Evolutionary conservation across 92 coral and sea anemone species (phyloP), one percentile per base, ranked within the genome.

Genomic region (Zoanthus gigantus): DNA sequence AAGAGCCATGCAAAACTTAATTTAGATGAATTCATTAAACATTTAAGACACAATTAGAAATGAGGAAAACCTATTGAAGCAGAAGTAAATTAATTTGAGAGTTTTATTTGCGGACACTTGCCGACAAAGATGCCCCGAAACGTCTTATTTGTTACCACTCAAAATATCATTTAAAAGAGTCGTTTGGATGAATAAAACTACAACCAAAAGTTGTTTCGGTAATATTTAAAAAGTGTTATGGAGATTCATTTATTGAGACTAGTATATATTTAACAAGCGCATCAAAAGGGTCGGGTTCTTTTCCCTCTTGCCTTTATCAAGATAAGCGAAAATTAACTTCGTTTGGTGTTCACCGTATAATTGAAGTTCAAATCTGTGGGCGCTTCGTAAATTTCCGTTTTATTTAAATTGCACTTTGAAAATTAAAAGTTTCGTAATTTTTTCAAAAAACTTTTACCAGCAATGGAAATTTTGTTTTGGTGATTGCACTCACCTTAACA

Each of bases 31-130:
- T 69, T 81, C 75, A 81, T 81, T 81, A 81, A 81, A 81, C 85
- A 81, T 81, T 81, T 81, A 79, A 81, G 75, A 81, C 74, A 81
- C 85, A 81, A 81, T 65, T 81, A 81, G 75, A 67, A 81, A 66
- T 66, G 66, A 81, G 85, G 75, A 81, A 81, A 61, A 75, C 85
- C 85, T 56, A 65, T 81, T 81, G 85, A 81, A 66, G 66, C n/a
- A 47, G 58, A 81, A 81, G 85, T 67, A 81, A 81, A 66, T 81
- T 81, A 81, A 81, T 81, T 81, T 81, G 85, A 66, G 75, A 65
- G 61, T 81, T 81, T 81, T 66, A 31, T 81, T 81, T 81, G 85
- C 85, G 45, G 67, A 69, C 75, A 66, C 63, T 66, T 81, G 85
- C 85, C 85, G 85, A 66, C 85, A 81, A 81, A 81, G 47, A 4